phyloP scores from a whole-genome alignment of 2,113 vertebrate genomes.

The Rafetus swinhoei region DNA sequence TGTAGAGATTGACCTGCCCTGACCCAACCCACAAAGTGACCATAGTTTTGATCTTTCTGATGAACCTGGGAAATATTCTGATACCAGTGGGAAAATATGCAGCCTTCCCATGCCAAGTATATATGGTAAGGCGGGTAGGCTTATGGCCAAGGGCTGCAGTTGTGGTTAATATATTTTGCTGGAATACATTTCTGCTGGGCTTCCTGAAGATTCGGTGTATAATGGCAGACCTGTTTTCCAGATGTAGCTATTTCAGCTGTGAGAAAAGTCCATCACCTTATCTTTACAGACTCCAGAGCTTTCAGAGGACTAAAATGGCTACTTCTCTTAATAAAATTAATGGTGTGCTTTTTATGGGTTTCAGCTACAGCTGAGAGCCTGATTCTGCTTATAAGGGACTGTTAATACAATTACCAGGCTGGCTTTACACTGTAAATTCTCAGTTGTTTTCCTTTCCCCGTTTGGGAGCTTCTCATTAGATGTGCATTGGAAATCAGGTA shows the following conservation, averaged over 20 bases:
- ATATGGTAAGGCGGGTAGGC: rapidly evolving
- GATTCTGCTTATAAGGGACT: slow-evolving; percentile 52
- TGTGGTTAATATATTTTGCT: rapidly evolving
- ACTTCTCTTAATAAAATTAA: slow-evolving; percentile 68
- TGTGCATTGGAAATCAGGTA: slow-evolving; percentile 39
- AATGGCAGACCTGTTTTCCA: neutral
- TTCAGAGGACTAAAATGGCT: slow-evolving; percentile 46
- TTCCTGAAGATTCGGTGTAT: rapidly evolving
- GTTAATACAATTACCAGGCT: slow-evolving; percentile 55
- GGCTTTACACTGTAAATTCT: slow-evolving; percentile 41
- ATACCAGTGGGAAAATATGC: neutral
- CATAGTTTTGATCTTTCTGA: neutral
- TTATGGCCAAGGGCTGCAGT: rapidly evolving
- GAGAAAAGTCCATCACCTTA: slow-evolving; percentile 34
- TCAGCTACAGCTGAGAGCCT: slow-evolving; percentile 54
- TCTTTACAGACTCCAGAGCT: slow-evolving; percentile 63
- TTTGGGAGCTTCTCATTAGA: slow-evolving; percentile 51
- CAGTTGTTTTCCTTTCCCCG: slow-evolving; percentile 32
- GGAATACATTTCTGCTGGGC: rapidly evolving
- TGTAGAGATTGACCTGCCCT: neutral
- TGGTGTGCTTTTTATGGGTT: slow-evolving; percentile 46
- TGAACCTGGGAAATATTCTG: neutral
- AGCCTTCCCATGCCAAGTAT: neutral
- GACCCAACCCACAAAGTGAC: neutral
- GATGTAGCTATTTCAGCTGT: neutral